These are phyloP conservation scores for Papilio polyxenes DNA, from an alignment of 1,140 invertebrate species.

Conservation along the genomic window DNA sequence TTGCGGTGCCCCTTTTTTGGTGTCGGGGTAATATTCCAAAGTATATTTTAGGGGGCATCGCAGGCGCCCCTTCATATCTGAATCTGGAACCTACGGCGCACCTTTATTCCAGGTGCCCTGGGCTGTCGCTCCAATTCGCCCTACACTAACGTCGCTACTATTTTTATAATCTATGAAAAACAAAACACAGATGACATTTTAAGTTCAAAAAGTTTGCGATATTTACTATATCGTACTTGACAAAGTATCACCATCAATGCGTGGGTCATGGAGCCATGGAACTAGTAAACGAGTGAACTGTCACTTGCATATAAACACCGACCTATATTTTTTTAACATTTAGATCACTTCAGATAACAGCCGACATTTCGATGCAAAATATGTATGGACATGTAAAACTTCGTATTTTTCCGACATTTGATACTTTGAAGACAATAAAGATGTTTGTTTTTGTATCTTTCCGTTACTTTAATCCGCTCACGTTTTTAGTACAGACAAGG, in stretches of 20 bases:
- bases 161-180: no score
- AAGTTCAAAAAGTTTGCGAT: not conserved
- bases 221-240: not conserved
- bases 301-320: not conserved
- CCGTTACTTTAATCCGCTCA: not conserved
- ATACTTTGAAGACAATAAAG: not conserved
- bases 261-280: not conserved
- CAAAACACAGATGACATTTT: no score
- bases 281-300: not conserved
- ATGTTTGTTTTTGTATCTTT: not conserved
- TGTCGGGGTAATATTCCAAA: no score
- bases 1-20: no score
- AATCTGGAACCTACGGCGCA: no score
- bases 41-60: no score
- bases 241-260: not conserved
- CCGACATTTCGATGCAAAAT: not conserved
- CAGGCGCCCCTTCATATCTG: no score
- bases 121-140: no score
- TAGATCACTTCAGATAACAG: constrained; percentile 5
- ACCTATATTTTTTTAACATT: not conserved
- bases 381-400: not conserved
- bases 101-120: no score
- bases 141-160: no score
- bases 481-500: not conserved
- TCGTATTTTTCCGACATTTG: not conserved